Base-by-base conservation (phyloP, 2,888 invertebrate species). In the Luperina testacea region DNA sequence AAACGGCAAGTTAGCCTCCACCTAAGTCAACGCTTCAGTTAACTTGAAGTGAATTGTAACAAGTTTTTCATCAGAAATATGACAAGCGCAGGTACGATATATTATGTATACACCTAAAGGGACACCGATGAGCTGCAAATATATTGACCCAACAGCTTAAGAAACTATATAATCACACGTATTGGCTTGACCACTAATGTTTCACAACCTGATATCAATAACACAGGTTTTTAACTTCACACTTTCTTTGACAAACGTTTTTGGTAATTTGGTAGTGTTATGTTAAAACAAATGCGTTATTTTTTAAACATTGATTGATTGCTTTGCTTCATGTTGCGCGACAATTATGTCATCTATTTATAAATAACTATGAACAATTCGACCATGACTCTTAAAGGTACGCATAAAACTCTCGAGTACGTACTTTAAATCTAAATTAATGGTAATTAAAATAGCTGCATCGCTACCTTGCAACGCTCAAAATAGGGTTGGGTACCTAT, bases 381-480 rank as follows among this genome's bases (percentile, higher is more conserved):
- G 86, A 82, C 88, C 87, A 87, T 89, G 90, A 90, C 87, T 91
- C 90, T 91, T 88, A 88, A 92, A 90, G 90, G 86, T 84, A 86
- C 65, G 90, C 91, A 90, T 92, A 90, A 93, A 93, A 91, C 85
- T 78, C 88, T 94, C 90, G 89, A 94, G 93, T 91, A 86, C 86
- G 87, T 90, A 92, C 92, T 92, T 91, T 86, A 89, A 92, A 86
- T 80, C 87, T 90, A 89, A 91, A 93, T 91, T 83, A 91, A 92
- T 89, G 87, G 89, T 90, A 93, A 92, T 94, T 93, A 93, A 95
- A 94, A 94, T 94, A 94, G 88, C 91, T 93, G 81, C 78, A 86
- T 87, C 85, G 83, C 80, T 69, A 8, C 9, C 48, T 13, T 79
- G 90, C 91, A 93, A 67, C 32, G 59, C 48, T 79, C 42, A 68